phyloP scores from a whole-genome alignment of 2,113 vertebrate species.

The Mirounga angustirostris region DNA sequence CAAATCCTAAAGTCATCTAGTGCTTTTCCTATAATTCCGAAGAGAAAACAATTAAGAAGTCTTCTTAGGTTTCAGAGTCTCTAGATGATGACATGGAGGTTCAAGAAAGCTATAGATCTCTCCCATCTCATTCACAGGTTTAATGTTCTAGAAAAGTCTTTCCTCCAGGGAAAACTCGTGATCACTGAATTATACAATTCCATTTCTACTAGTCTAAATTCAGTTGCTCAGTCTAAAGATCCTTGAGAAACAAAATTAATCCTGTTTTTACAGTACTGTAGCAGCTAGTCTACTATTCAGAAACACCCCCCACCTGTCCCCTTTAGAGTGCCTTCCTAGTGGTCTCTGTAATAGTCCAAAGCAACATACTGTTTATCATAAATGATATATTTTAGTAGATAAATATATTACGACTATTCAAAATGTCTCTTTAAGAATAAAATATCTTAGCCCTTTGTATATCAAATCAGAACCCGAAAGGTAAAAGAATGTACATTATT shows the following conservation, averaged over 20 bases:
- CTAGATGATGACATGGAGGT: background rate
- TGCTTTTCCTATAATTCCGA: constrained; percentile 26
- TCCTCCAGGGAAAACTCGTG: constrained; percentile 21
- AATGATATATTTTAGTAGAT: constrained; percentile 51
- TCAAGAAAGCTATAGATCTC: background rate
- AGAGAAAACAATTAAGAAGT: background rate
- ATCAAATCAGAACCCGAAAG: constrained; percentile 72
- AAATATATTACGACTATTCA: constrained; percentile 68
- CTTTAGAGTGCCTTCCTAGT: background rate
- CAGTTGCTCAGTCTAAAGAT: constrained; percentile 13
- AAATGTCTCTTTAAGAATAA: constrained; percentile 69
- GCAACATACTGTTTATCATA: background rate
- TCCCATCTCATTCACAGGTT: background rate
- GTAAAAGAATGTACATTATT: constrained; percentile 71
- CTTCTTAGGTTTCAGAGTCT: background rate
- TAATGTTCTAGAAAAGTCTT: background rate
- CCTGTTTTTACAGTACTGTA: background rate
- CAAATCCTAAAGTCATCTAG: constrained; percentile 41
- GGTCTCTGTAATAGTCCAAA: background rate
- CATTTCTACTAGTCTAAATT: background rate
- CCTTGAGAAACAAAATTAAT: constrained; percentile 5
- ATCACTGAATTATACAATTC: constrained; percentile 2
- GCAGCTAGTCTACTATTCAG: background rate
- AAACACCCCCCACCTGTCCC: background rate
- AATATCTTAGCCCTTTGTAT: constrained; percentile 72